Evolutionary conservation across 2,113 vertebrate species (phyloP).

Genomic region (Cranoglanis bouderius): DNA sequence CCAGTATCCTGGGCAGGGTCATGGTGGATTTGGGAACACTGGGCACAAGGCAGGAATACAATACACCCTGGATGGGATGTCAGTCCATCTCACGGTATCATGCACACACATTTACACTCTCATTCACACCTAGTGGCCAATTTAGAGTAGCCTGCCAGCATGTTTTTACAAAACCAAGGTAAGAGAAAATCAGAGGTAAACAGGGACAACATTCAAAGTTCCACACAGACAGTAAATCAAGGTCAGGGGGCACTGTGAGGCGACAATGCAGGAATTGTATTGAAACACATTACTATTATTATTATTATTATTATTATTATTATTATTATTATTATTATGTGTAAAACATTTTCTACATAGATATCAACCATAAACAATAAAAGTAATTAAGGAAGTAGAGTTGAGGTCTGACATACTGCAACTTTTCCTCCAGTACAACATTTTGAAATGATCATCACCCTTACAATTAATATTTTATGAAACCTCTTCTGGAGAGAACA

Average conservation of each 20-base stretch:
- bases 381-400: background rate
- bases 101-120: background rate
- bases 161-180: background rate
- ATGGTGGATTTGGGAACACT: background rate
- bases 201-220: background rate
- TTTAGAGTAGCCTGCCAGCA: background rate
- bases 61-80: background rate
- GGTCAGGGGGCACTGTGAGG: background rate
- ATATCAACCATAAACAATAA: background rate
- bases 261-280: background rate
- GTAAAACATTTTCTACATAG: background rate
- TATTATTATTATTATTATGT: background rate
- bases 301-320: background rate
- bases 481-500: background rate
- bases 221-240: background rate
- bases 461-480: conserved; percentile 16
- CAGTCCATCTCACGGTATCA: background rate
- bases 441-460: background rate
- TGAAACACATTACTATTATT: background rate
- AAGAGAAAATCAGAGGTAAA: background rate
- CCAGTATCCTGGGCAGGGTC: background rate
- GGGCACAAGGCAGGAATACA: background rate
- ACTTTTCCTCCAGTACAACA: background rate
- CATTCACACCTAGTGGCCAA: background rate
- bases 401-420: background rate